Evolutionary conservation across 2,797 vertebrate species (phyloP), one percentile per base, ranked within the genome.

Genomic region (Brachymystax lenok): DNA sequence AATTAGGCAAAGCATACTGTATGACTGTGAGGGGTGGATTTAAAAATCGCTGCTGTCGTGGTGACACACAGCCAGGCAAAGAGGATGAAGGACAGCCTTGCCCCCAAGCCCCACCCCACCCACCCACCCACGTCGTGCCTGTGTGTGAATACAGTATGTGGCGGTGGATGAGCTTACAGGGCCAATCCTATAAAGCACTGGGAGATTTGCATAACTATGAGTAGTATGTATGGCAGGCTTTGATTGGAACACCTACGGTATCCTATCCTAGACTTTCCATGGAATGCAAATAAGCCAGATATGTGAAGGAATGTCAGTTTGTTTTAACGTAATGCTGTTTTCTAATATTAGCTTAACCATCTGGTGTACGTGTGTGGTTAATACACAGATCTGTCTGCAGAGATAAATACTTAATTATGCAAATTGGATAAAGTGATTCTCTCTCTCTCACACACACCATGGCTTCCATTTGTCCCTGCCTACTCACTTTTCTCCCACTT

Each of bases 1-100:
- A 90, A 91, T 90, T 90, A 88, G 70, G 71, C 73, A 91, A 86
- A 83, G 80, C 77, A 72, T 74, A 79, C 46, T 66, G 74, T 68
- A 14, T 6, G 28, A 80, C 84, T 79, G 69, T 1, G 13, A 81
- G 85, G 88, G 80, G 54, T 74, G 71, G 71, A 24, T 72, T 77
- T 72, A 82, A 61, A 89, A 61, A 89, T 88, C 79, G 75, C 77
- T 79, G 69, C 35, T 71, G 79, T 79, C 70, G 81, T 82, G 81
- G 83, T 69, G 84, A 79, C 79, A 84, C 81, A 46, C 13, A 46
- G 3, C 40, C 40, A 86, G 80, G 75, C 76, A 77, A 7, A 7
- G 30, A 63, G 13, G 21, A 17, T 61, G 69, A 74, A 71, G 79
- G 8, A 68, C n/a, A 70, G 79, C 56, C 35, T 82, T 83, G 33